These are phyloP conservation scores for Hycleus phaleratus DNA, from an alignment of 1,140 invertebrate genomes.

Conservation along the genomic window DNA sequence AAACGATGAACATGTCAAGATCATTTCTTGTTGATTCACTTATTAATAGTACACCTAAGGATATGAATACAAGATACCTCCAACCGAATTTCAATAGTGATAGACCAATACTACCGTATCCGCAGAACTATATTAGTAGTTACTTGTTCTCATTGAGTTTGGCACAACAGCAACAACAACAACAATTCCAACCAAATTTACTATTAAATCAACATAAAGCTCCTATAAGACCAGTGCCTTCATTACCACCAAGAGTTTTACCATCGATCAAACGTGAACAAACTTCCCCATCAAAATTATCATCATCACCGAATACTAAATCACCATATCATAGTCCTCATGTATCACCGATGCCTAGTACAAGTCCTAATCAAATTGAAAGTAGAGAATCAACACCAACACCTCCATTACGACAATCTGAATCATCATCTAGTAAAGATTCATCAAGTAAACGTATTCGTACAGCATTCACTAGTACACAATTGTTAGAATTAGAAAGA, in stretches of 20 bases:
- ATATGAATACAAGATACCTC: conserved; percentile 41
- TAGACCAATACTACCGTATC: conserved; percentile 48
- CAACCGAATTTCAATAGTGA: conserved; percentile 11
- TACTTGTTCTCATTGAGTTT: conserved; percentile 53
- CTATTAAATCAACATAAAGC: conserved; percentile 18
- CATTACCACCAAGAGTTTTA: conserved; percentile 19
- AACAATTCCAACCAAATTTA: conserved; percentile 36
- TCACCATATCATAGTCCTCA: conserved; percentile 23
- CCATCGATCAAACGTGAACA: conserved; percentile 7
- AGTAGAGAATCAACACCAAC: conserved; percentile 51
- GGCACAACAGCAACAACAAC: conserved; percentile 50
- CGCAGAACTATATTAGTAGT: conserved; percentile 51
- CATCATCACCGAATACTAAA: not conserved
- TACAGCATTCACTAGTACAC: conserved; percentile 89
- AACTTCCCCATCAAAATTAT: conserved; percentile 28
- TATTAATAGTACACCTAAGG: conserved; percentile 54
- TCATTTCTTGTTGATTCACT: conserved; percentile 69
- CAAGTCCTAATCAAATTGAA: conserved; percentile 41
- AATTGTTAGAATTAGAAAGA: conserved; percentile 83
- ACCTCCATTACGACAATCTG: conserved; percentile 43
- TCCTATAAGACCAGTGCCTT: conserved; percentile 32
- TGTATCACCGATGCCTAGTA: conserved; percentile 40
- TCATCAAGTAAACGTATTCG: conserved; percentile 71
- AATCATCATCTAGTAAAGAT: conserved; percentile 43
- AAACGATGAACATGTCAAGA: conserved; percentile 53